Conservation (phyloP, 1,140 invertebrate species). For the Lycorma delicatula region DNA sequence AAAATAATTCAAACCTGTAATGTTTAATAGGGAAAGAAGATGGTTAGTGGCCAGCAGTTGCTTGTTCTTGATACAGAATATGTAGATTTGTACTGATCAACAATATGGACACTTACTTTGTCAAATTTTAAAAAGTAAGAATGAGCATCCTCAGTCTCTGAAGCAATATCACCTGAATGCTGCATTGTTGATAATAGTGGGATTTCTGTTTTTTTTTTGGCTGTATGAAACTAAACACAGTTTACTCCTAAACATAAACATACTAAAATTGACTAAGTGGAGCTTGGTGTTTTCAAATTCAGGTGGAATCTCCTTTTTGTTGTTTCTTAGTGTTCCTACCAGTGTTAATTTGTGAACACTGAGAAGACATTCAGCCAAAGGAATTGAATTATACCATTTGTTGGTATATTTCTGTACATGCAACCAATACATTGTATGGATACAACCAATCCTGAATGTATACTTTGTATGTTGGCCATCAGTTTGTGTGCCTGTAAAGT, state of each 20-base stretch:
- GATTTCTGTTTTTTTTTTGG: neutral
- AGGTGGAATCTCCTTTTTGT: conserved; percentile 34
- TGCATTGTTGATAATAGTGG: neutral
- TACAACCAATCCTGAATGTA: too few relatives aligned
- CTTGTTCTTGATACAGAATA: conserved; percentile 30
- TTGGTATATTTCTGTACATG: too few relatives aligned
- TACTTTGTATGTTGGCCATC: too few relatives aligned
- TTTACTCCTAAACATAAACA: neutral
- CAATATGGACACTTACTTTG: conserved; percentile 31
- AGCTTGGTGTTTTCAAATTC: conserved; percentile 25
- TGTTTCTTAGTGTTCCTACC: conserved; percentile 32
- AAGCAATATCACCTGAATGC: neutral
- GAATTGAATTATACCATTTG: conserved; percentile 5
- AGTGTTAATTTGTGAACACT: conserved; percentile 30
- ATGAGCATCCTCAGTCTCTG: conserved; percentile 15
- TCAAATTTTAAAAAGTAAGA: conserved; percentile 33
- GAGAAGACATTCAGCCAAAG: neutral
- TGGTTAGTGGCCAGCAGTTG: conserved; percentile 31
- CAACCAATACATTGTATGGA: too few relatives aligned
- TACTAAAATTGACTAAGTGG: too few relatives aligned
- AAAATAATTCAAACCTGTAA: conserved; percentile 28
- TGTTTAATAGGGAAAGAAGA: conserved; percentile 32
- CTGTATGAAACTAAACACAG: neutral
- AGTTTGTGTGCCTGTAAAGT: too few relatives aligned
- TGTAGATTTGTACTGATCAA: conserved; percentile 30